Base-by-base conservation (phyloP, 2,888 invertebrate genomes). In the Microctonus aethiopoides region DNA sequence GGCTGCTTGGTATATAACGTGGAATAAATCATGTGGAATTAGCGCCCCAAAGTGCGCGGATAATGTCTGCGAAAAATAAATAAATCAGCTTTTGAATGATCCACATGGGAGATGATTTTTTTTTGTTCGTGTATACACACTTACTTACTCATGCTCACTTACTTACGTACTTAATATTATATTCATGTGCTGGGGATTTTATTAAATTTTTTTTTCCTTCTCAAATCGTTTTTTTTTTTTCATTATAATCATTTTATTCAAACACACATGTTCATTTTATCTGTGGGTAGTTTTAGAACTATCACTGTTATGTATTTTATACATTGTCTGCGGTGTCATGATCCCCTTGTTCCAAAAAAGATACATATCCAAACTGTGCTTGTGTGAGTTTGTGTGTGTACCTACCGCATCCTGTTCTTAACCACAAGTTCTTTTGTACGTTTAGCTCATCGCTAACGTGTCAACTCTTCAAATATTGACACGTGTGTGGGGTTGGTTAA, bases 381-480 rank as follows among this genome's bases (percentile, higher is more conserved):
- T 46, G 46, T 46, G 46, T 46, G 46, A 16, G 16, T 34, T 34
- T 20, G 46, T 46, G 16, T 46, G 46, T 46, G 46, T 46, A 46
- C 16, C 46, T 46, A 46, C 29, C 62, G 46, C 56, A 65, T 65
- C 65, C 65, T 54, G 65, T 56, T 54, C 65, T 65, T 65, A 34
- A 65, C 56, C 56, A 65, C 65, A 26, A 54, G 65, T 41, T 56
- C 41, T 65, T 65, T 65, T 41, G 41, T 46, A 16, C 34, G 32
- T 63, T 36, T 63, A 20, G 36, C 24, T 16, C 34, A 56, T 65
- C 46, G 65, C 65, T 56, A 62, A 65, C 56, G 54, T 56, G 70
- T 61, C 65, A 70, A 70, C 66, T 70, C 70, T 70, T 61, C 66
- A 70, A 70, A 70, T 70, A 70, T 70, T 70, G 61, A 70, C 66